Evolutionary conservation across 2,113 vertebrate species (phyloP).

Genomic region (Sigmodon hispidus): DNA sequence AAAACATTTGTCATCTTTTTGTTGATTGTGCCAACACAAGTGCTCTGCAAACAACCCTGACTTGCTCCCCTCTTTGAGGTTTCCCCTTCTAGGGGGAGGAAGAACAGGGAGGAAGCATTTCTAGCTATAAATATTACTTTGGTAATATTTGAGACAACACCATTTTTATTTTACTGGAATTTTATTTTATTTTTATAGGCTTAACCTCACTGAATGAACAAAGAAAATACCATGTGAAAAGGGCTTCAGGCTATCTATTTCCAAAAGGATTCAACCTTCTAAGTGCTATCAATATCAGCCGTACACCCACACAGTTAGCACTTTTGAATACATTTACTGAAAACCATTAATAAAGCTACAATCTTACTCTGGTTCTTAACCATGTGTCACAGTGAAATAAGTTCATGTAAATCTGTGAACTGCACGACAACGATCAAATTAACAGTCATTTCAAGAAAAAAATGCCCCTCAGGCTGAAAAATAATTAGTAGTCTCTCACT

Average conservation of each 20-base stretch:
- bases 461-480: slow-evolving; percentile 89
- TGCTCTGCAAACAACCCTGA: slow-evolving; percentile 56
- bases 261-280: slow-evolving; percentile 85
- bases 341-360: slow-evolving; percentile 89
- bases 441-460: slow-evolving; percentile 88
- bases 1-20: slow-evolving; percentile 55
- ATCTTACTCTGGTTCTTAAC: slow-evolving; percentile 87
- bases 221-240: slow-evolving; percentile 85
- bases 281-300: slow-evolving; percentile 86
- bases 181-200: slow-evolving; percentile 83
- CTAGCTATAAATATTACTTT: slow-evolving; percentile 54
- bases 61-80: slow-evolving; percentile 37
- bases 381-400: slow-evolving; percentile 87
- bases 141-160: slow-evolving; percentile 76
- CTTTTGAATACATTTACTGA: slow-evolving; percentile 86
- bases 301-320: slow-evolving; percentile 86
- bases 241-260: slow-evolving; percentile 83
- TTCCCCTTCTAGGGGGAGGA: background rate
- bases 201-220: slow-evolving; percentile 85
- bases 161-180: slow-evolving; percentile 82
- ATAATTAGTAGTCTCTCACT: slow-evolving; percentile 91
- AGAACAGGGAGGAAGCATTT: slow-evolving; percentile 21
- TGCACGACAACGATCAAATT: slow-evolving; percentile 91
- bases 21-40: slow-evolving; percentile 66
- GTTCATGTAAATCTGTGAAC: slow-evolving; percentile 91